These are phyloP conservation scores for Galerucella nymphaeae DNA, from an alignment of 2,888 invertebrate genomes.

Conservation along the genomic window DNA sequence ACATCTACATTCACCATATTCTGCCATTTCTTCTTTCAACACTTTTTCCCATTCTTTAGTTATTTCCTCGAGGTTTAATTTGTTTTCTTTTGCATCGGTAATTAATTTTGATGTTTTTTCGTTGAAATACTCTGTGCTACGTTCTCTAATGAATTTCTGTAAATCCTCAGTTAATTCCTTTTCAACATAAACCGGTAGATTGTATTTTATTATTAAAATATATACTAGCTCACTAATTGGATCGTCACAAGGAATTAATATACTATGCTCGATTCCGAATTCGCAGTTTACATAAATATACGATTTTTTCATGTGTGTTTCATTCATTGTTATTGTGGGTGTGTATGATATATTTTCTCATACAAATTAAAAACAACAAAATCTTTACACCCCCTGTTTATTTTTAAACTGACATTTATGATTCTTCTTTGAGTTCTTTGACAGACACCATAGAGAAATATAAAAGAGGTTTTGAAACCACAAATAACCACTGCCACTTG, in stretches of 20 bases:
- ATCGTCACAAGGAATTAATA: conserved; percentile 57
- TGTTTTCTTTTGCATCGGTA: conserved; percentile 71
- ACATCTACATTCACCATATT: conserved; percentile 84
- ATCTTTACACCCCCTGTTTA: not conserved
- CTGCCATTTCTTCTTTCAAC: conserved; percentile 83
- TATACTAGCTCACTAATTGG: conserved; percentile 58
- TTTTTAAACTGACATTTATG: not conserved
- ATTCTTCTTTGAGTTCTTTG: too few relatives aligned
- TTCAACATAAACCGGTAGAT: conserved; percentile 60
- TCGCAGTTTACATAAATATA: conserved; percentile 50
- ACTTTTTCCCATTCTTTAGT: conserved; percentile 83
- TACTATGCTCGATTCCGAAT: conserved; percentile 50
- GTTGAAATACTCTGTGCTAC: conserved; percentile 68
- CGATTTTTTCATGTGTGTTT: conserved; percentile 35
- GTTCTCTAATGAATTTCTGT: conserved; percentile 42
- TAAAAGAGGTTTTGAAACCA: too few relatives aligned
- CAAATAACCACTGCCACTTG: too few relatives aligned
- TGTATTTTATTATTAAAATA: conserved; percentile 56
- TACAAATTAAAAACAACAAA: not conserved
- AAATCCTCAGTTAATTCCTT: conserved; percentile 54
- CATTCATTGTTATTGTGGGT: conserved; percentile 12
- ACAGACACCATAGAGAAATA: too few relatives aligned
- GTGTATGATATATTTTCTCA: not conserved
- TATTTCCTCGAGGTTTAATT: conserved; percentile 78
- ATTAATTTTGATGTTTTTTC: conserved; percentile 73